Evolutionary conservation across 1,140 invertebrate genomes (phyloP).

Genomic region (Drosophila kurseongensis): DNA sequence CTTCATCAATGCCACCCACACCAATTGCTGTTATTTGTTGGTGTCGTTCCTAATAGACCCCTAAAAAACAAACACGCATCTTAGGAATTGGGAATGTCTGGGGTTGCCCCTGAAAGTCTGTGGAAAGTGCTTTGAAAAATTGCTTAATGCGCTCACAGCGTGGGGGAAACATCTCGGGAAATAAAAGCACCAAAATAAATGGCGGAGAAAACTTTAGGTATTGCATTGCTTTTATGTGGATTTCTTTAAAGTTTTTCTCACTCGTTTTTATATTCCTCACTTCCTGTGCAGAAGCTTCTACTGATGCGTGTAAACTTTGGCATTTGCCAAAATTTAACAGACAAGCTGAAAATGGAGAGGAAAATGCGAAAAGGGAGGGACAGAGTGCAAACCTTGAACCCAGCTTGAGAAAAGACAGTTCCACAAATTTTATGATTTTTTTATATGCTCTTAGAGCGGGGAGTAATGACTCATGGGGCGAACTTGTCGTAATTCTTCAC

Average conservation of each 20-base stretch:
- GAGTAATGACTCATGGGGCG: conserved; percentile 6
- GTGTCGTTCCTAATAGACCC: conserved; percentile 43
- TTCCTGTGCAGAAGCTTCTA: conserved; percentile 33
- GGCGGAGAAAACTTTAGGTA: conserved; percentile 57
- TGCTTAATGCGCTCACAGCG: conserved; percentile 57
- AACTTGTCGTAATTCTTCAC: not conserved
- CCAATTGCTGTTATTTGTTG: conserved; percentile 72
- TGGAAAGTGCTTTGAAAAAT: conserved; percentile 60
- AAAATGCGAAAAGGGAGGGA: not conserved
- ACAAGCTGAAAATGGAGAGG: conserved; percentile 20
- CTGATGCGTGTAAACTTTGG: conserved; percentile 63
- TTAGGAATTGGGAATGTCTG: not conserved
- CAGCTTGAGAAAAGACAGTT: conserved; percentile 14
- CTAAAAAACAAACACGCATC: conserved; percentile 38
- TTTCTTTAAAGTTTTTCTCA: conserved; percentile 50
- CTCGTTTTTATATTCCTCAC: conserved; percentile 32
- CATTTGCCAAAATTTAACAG: conserved; percentile 61
- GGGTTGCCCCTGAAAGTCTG: conserved; percentile 58
- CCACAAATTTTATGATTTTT: conserved; percentile 42
- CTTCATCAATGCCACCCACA: conserved; percentile 66
- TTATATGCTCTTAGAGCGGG: conserved; percentile 21
- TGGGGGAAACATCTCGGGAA: conserved; percentile 8
- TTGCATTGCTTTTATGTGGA: conserved; percentile 62
- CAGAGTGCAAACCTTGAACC: conserved; percentile 28
- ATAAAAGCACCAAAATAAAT: conserved; percentile 22